These are phyloP conservation scores for Phalacrocorax aristotelis DNA, from an alignment of 2,113 vertebrate genomes.

Conservation along the genomic window DNA sequence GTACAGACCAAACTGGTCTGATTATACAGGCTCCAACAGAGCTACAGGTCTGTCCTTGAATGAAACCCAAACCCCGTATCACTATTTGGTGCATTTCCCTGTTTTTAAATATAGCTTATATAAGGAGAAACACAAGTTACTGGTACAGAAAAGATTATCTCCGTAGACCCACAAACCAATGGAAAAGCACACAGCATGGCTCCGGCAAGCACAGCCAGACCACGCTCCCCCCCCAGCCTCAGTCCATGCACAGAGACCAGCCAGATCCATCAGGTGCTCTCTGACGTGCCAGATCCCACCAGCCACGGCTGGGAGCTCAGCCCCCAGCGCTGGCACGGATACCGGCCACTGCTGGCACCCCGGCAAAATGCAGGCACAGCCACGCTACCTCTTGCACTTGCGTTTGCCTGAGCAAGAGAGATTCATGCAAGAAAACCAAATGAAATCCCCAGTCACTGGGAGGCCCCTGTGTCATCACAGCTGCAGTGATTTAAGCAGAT, in stretches of 20 bases:
- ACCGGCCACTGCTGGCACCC: neutral
- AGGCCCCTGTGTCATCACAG: neutral
- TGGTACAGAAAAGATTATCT: neutral
- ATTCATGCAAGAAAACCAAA: neutral
- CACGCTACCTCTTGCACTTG: rapidly evolving
- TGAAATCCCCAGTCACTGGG: neutral
- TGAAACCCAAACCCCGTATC: neutral
- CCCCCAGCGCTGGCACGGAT: rapidly evolving
- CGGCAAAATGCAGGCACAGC: neutral
- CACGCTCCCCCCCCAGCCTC: neutral
- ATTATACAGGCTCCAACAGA: neutral
- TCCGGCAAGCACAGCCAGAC: neutral
- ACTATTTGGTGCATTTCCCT: neutral
- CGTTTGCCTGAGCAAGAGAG: neutral
- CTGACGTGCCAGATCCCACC: neutral
- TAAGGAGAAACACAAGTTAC: neutral
- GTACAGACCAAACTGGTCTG: neutral
- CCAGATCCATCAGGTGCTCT: neutral
- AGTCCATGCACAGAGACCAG: neutral
- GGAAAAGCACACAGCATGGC: neutral
- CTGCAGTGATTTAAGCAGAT: neutral
- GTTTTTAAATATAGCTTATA: neutral
- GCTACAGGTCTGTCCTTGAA: neutral
- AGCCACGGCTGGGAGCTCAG: neutral
- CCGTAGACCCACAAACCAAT: rapidly evolving